Conservation (phyloP, 2,113 vertebrate genomes). For the Pseudonaja textilis region DNA sequence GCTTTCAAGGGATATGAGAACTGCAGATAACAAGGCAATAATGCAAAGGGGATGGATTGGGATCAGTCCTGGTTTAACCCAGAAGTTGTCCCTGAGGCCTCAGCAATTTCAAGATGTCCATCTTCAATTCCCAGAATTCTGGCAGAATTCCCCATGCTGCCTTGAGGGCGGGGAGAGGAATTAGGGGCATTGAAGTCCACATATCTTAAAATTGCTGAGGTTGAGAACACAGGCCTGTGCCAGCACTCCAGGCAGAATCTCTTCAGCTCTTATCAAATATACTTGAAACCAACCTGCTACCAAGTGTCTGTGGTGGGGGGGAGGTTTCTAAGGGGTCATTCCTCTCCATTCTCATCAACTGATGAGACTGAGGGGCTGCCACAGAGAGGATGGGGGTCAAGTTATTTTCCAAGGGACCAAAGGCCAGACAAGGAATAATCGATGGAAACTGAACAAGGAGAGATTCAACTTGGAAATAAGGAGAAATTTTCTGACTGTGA, state of each 20-base stretch:
- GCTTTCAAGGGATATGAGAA: background rate
- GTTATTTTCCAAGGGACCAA: too few species aligned
- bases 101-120: background rate
- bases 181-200: background rate
- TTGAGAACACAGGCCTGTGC: background rate
- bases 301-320: background rate
- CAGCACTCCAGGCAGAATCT: background rate
- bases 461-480: too few species aligned
- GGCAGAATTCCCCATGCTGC: background rate
- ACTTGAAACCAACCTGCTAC: background rate
- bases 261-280: background rate
- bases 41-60: background rate
- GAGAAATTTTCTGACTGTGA: too few species aligned
- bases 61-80: background rate
- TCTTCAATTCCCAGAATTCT: background rate
- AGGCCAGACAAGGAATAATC: too few species aligned
- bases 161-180: fast-evolving
- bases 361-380: too few species aligned
- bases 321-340: background rate
- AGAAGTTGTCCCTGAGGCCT: background rate
- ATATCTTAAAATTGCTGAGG: background rate
- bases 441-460: too few species aligned
- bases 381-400: too few species aligned
- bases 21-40: background rate
- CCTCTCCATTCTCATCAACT: too few species aligned